Base-by-base conservation (phyloP, 2,888 invertebrate species). In the Zootermopsis nevadensis region DNA sequence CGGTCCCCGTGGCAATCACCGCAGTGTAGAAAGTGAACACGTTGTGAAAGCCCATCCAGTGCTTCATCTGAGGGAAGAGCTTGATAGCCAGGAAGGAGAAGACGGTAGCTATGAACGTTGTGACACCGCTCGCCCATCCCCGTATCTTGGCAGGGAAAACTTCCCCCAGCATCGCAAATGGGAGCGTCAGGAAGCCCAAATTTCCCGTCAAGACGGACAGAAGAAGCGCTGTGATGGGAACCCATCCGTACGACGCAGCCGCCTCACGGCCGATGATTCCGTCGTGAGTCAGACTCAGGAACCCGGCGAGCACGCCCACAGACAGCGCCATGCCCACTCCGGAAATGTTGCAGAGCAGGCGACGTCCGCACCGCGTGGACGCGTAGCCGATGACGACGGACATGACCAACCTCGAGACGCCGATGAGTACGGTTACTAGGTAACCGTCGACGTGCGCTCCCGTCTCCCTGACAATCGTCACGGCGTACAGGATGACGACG, bases 151-250 rank as follows among this genome's bases (percentile, higher is more conserved):
- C 86, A 0, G 92, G 92, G 85, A 91, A 92, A 10, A 92, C 88
- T 86, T 93, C 92, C 0, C 92, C 92, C 0, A 92, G 87, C 90
- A 93, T 90, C 0, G 92, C 92, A 86, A 92, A 93, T 0, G 93
- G 93, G 8, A 93, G 86, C 0, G 91, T 91, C 27, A 92, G 87
- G 85, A 92, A 92, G 0, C 92, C 93, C 1, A 92, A 84, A 0
- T 92, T 91, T 82, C 91, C 91, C 30, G 89, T 88, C 82, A 92
- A 90, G 83, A 92, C 91, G 86, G 91, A 92, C 69, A 89, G 85
- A 12, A 92, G 86, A 8, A 93, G 86, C 22, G 91, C 88, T 1
- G 89, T 67, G 0, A 91, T 87, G 0, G 92, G 91, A 2, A 92
- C 85, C 81, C 90, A 88, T 12, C 87, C 86, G 10, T 89, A 81